A percentile compares a stretch with the other conserved stretches of the same genome.
Evolutionary conservation across 2,888 invertebrate genomes (phyloP).

Genomic region (Tanytarsus gracilentus): DNA sequence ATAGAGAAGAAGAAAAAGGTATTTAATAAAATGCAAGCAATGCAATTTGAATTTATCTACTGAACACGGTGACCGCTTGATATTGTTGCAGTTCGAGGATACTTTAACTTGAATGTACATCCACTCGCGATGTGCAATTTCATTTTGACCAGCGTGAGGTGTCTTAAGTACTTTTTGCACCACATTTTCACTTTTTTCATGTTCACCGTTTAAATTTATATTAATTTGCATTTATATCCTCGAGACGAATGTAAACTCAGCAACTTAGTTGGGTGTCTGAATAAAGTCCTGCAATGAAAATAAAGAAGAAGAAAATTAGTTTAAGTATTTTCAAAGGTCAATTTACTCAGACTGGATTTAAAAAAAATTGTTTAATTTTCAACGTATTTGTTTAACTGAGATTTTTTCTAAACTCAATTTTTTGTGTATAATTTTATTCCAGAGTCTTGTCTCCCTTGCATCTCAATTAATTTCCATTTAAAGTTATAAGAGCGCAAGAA

Average conservation of each 20-base stretch:
- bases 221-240: slow-evolving; percentile 28
- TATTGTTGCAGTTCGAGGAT: slow-evolving; percentile 1
- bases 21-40: slow-evolving; percentile 8
- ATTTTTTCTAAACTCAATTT: no score
- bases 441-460: no score
- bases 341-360: no score
- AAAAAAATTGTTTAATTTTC: no score
- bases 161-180: slow-evolving; percentile 25
- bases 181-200: slow-evolving; percentile 23
- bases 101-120: slow-evolving; percentile 19
- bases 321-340: no score
- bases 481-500: no score
- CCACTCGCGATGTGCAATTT: not conserved
- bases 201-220: slow-evolving; percentile 16
- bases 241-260: slow-evolving; percentile 24
- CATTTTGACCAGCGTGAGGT: slow-evolving; percentile 24
- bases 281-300: slow-evolving; percentile 19
- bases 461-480: no score
- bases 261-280: slow-evolving; percentile 21
- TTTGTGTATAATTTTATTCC: no score
- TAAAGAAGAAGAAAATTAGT: not conserved
- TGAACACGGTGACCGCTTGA: slow-evolving; percentile 16
- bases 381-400: no score
- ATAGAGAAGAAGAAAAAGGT: no score
- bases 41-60: slow-evolving; percentile 22